Conservation (phyloP, 2,888 invertebrate genomes). For the Eristalis arbustorum region DNA sequence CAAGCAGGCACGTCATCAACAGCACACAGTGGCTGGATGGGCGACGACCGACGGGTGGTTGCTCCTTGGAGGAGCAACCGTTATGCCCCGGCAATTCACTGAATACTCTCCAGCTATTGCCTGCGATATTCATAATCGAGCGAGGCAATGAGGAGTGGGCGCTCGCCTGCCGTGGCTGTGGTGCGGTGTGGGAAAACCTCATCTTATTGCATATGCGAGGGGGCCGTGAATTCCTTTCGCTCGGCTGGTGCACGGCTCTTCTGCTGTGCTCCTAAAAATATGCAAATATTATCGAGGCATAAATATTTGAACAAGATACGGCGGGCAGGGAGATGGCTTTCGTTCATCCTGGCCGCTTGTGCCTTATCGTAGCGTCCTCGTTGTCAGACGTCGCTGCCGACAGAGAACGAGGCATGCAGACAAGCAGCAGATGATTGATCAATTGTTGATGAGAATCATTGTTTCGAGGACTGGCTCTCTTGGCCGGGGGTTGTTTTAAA, state of each 20-base stretch:
- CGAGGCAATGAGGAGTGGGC: not conserved
- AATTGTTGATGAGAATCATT: not conserved
- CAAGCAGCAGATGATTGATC: not conserved
- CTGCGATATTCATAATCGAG: constrained; percentile 31
- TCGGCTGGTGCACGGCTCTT: not conserved
- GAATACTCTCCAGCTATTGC: constrained; percentile 18
- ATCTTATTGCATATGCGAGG: constrained; percentile 10
- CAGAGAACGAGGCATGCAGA: not conserved
- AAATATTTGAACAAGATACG: constrained; percentile 17
- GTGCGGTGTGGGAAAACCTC: constrained; percentile 11
- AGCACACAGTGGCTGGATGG: not conserved
- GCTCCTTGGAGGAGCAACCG: not conserved
- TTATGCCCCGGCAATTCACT: constrained; percentile 34
- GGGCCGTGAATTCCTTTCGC: not conserved
- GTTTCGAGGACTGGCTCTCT: not conserved
- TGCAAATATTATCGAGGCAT: constrained; percentile 36
- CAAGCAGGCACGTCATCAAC: not conserved
- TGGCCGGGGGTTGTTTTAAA: not conserved
- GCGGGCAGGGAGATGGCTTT: not conserved
- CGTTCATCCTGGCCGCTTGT: not conserved
- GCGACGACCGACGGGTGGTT: not conserved
- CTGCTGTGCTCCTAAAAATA: constrained; percentile 14
- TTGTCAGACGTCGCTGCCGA: not conserved
- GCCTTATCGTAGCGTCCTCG: not conserved
- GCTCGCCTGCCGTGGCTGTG: not conserved